A percentile compares a stretch with the other conserved stretches of the same genome.
phyloP scores from a whole-genome alignment of 2,113 vertebrate genomes.

The Leucopternis melanops region DNA sequence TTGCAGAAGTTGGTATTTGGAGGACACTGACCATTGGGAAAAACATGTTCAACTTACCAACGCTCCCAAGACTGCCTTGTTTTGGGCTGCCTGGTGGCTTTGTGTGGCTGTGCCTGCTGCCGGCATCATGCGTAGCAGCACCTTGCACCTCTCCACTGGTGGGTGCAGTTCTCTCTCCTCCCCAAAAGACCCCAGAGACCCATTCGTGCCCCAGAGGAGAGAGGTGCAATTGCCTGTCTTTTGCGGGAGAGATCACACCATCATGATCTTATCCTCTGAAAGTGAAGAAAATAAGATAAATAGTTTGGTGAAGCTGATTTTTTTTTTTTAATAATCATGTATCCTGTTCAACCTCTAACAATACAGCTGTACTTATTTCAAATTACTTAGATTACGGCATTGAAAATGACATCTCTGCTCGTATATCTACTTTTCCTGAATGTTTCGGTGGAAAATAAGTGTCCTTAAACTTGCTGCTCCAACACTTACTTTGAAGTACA shows the following conservation, averaged over 20 bases:
- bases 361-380: neutral
- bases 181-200: neutral
- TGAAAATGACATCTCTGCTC: neutral
- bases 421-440: neutral
- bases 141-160: neutral
- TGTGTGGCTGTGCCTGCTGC: neutral
- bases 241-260: neutral
- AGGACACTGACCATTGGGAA: neutral
- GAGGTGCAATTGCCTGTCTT: neutral
- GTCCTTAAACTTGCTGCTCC: neutral
- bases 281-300: neutral
- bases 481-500: neutral
- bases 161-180: neutral
- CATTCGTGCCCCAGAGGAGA: neutral
- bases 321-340: neutral
- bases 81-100: neutral
- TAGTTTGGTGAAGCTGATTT: neutral
- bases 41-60: neutral
- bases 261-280: neutral
- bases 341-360: neutral
- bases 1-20: neutral
- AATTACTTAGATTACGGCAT: neutral
- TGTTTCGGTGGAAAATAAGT: neutral
- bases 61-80: accelerated
- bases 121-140: accelerated